Evolutionary conservation across 2,797 vertebrate species (phyloP), one percentile per base, ranked within the genome.

Genomic region (Tapera naevia): DNA sequence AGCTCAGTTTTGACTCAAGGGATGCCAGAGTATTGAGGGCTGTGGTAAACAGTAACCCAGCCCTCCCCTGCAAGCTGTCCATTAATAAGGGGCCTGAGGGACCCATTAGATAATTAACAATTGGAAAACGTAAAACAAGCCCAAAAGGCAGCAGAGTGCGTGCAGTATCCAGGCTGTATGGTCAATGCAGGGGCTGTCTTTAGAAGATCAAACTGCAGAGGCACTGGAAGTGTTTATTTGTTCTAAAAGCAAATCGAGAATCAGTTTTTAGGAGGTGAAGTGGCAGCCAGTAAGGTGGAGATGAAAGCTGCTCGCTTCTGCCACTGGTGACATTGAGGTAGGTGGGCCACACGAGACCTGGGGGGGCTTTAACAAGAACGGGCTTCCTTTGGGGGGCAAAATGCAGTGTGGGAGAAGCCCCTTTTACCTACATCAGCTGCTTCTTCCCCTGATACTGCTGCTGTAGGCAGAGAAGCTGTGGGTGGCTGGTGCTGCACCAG

Each of bases 51-150:
- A 94, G 88, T 88, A 96, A 96, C 80, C 82, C 91, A 92, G 91
- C 88, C 76, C 92, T 96, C 91, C 73, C 67, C 90, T 53, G 80
- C 33, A 90, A 94, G 86, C 80, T 96, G 92, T 90, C 91, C 83
- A 61, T 97, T 96, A 96, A 84, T 82, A 61, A 54, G 56, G 56
- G 88, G 93, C 95, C 91, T 43, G 60, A 92, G 94, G 92, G 91
- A 95, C 91, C 2, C 78, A 81, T 97, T 95, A 96, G 45, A 64
- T 94, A 95, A 94, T 95, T 93, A 97, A 95, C 84, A 94, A 91
- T 90, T 84, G 91, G 89, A 89, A 96, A 93, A 90, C 17, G 46
- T 54, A 67, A 94, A 93, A 18, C 62, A 33, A 76, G 86, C 61
- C 79, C 91, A 89, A 86, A 76, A 58, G 45, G 71, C 74, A 66